Evolutionary conservation across 37 sponge, comb jelly and placozoan species (phyloP).

Genomic region (Oopsacas minuta): DNA sequence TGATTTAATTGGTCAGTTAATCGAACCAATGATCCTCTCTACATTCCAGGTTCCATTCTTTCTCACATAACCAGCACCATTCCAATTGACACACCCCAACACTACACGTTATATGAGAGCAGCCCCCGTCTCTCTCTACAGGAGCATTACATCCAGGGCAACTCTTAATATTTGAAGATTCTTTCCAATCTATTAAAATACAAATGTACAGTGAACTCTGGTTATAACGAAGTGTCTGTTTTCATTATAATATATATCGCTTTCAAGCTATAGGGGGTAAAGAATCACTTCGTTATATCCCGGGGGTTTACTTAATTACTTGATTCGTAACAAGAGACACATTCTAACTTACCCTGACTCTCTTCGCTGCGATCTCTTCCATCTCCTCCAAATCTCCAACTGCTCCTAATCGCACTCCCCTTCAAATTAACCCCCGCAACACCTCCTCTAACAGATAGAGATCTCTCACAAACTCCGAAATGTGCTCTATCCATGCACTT

Average conservation of each 20-base stretch:
- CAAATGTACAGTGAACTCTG: background rate
- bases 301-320: no score
- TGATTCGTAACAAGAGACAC: no score
- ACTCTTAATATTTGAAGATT: background rate
- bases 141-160: background rate
- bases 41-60: conserved; percentile 5
- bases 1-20: background rate
- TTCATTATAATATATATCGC: no score
- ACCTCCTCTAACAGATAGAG: background rate
- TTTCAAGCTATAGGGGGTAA: no score
- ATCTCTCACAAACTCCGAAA: background rate
- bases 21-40: conserved; percentile 11
- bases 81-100: background rate
- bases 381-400: background rate
- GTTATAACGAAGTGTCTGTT: no score
- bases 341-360: background rate
- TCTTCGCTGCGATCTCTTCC: background rate
- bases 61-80: background rate
- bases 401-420: background rate
- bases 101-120: background rate
- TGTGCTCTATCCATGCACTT: background rate
- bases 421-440: background rate
- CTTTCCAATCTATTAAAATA: background rate
- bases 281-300: no score
- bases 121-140: background rate